Evolutionary conservation across 2,113 vertebrate genomes (phyloP), one percentile per base, ranked within the genome.

Genomic region (Solenodon paradoxus): DNA sequence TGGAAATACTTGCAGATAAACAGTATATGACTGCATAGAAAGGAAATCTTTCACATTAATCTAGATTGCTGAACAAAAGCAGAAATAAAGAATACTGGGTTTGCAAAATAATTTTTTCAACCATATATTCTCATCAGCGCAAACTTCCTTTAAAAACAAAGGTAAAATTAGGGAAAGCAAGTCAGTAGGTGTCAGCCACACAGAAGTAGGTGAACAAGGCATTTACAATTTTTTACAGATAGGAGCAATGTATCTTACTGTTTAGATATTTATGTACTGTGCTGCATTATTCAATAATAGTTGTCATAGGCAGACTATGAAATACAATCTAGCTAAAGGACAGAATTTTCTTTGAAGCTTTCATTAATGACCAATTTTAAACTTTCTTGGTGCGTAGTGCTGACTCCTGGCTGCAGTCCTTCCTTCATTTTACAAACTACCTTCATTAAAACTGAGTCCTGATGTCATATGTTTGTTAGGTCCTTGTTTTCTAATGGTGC

Each of bases 1-100:
- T 89, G 49, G 90, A 92, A 78, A 91, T 75, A 79, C 75, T 49
- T 80, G n/a, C 74, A 19, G 28, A 32, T 80, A 86, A 97, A 88
- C 35, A 96, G 63, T 80, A 24, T 55, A 69, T 92, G 95, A 35
- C 40, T 66, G 87, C 53, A 71, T 42, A 71, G 22, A 74, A 90
- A 90, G 53, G 53, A 59, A 82, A 83, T 79, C 24, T 45, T 86
- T 89, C 8, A 10, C 55, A n/a, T 12, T 69, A 72, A 69, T 95
- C 35, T 69, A 59, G 10, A 68, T 69, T 64, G 17, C 38, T 81
- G 16, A 38, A 32, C 32, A 92, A 53, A 78, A 35, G 26, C 38
- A 40, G 35, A 22, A 68, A 30, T 61, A 82, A 80, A 35, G 35
- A 74, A 68, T 10, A 45, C 6, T 42, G 9, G 38, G 47, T 71